Base-by-base conservation (phyloP, 2,888 invertebrate species). In the Scotopteryx bipunctaria region DNA sequence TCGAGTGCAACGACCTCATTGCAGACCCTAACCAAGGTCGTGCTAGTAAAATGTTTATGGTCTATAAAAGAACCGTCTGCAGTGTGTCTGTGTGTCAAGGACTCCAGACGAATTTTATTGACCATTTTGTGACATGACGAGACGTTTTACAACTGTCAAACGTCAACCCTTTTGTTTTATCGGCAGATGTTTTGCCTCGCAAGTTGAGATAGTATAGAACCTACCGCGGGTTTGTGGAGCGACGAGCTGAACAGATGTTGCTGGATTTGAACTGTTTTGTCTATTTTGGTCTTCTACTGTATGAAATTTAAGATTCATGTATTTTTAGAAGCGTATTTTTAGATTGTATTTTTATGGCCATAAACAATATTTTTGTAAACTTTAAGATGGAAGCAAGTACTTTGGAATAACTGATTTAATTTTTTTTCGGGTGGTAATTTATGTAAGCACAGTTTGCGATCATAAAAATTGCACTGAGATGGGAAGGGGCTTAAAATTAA, bases 1-100 rank as follows among this genome's bases (percentile, higher is more conserved):
- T 69, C 63, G 76, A 76, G 89, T 89, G 87, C 89, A 90, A 81
- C 83, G 86, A 86, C 86, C 89, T 82, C 83, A 79, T 76, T 87
- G 87, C 86, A 89, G 83, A 86, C 88, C 87, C 86, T 82, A 83
- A 75, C 64, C 87, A 88, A 89, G 90, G 89, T 84, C 84, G 86
- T 56, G 86, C 86, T 88, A 89, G 89, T 89, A 89, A 89, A 90
- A 88, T 88, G 87, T 90, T 89, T 89, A 90, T 90, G 83, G 87
- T 73, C 88, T 86, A 89, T 90, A 90, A 90, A 75, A 89, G 81
- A 82, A 78, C 73, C 84, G 86, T 84, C 85, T 85, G 81, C 78
- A 82, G 74, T 78, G 82, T 85, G 88, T 87, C 86, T 87, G 80
- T 87, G 71, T 89, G 90, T 89, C 90, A 90, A 89, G 90, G 88